Percentiles rank a stretch among this genome's conserved stretches.
Conservation (phyloP, 1,140 invertebrate species). For the Anagrus nilaparvatae region DNA sequence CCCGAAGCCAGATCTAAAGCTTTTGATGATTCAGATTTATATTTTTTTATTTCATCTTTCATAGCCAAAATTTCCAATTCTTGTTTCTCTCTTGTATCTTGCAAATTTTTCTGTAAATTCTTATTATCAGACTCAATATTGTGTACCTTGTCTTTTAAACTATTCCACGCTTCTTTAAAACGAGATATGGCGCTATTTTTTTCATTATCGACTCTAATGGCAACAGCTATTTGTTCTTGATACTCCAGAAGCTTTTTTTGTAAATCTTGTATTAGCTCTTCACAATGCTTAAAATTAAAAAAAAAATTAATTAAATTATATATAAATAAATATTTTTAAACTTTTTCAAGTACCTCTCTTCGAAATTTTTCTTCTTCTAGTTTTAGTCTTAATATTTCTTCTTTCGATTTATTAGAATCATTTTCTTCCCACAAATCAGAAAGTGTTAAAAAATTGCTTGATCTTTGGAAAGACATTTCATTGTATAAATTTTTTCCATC, state of each 20-base stretch:
- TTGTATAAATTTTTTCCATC: too few species aligned
- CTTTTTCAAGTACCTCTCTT: constrained; percentile 45
- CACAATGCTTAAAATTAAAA: constrained; percentile 54
- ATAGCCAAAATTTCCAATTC: constrained; percentile 26
- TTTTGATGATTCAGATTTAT: constrained; percentile 56
- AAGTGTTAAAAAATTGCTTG: constrained; percentile 38
- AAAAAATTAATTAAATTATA: constrained; percentile 1
- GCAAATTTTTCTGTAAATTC: constrained; percentile 29
- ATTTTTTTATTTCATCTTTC: constrained; percentile 46
- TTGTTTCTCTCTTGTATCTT: constrained; percentile 30
- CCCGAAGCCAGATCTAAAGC: constrained; percentile 53
- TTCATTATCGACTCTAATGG: constrained; percentile 59
- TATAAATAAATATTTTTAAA: constrained; percentile 2
- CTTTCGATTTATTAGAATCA: constrained; percentile 30
- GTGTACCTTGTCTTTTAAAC: constrained; percentile 38
- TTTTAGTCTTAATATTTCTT: constrained; percentile 43
- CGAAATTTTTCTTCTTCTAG: constrained; percentile 67
- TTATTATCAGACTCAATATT: constrained; percentile 37
- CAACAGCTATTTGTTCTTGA: constrained; percentile 67
- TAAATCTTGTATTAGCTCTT: constrained; percentile 61
- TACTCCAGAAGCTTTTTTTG: constrained; percentile 62
- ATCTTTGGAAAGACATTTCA: too few species aligned
- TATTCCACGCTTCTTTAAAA: constrained; percentile 48
- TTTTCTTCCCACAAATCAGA: constrained; percentile 44
- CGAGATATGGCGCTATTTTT: constrained; percentile 60